Conservation (phyloP, 2,888 invertebrate genomes). For the Luperina nickerlii region DNA sequence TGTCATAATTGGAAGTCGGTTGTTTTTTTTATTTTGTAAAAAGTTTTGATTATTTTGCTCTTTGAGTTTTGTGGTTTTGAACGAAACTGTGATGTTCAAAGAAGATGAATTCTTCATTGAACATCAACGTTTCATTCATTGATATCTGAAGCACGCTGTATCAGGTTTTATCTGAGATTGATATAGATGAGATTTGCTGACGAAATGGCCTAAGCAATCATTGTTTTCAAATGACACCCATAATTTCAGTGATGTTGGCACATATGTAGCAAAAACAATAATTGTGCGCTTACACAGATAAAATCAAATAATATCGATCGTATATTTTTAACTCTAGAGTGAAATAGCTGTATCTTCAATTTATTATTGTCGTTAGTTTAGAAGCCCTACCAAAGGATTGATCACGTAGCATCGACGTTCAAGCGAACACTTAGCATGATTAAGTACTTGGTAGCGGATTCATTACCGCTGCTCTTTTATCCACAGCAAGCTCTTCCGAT, state of each 20-base stretch:
- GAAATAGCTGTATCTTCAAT: background rate
- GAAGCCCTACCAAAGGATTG: constrained; percentile 18
- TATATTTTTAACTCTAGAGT: background rate
- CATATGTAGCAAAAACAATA: background rate
- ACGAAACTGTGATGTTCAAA: background rate
- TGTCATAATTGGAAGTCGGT: too few species aligned
- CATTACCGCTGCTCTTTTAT: constrained; percentile 25
- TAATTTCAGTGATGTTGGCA: background rate
- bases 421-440: constrained; percentile 50
- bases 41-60: too few species aligned
- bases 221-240: background rate
- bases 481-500: constrained; percentile 9
- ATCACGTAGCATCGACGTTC: constrained; percentile 21
- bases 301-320: background rate
- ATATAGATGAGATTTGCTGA: background rate
- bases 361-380: constrained; percentile 4
- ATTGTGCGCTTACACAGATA: background rate
- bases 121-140: background rate
- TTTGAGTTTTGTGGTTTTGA: background rate
- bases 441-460: constrained; percentile 39
- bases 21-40: too few species aligned
- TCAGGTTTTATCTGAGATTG: background rate
- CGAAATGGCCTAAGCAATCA: too few species aligned
- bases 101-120: background rate
- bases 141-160: background rate